Base-by-base conservation (phyloP, 2,888 invertebrate species). In the Lycaena phlaeas region DNA sequence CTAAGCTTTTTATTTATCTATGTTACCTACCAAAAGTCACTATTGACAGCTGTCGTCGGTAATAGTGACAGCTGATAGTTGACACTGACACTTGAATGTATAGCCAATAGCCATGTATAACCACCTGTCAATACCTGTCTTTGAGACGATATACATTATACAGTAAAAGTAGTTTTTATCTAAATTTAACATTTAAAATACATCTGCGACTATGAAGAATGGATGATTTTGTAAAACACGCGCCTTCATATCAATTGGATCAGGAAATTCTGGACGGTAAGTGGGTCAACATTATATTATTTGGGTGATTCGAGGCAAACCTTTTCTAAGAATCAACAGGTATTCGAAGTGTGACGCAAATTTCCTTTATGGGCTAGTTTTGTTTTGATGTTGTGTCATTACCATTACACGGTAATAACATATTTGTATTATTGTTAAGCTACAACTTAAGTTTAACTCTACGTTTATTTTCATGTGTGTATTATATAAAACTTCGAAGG, bases 141-240 rank as follows among this genome's bases (percentile, higher is more conserved):
- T 29, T 39, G 11, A 14, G 22, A 30, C 30, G 14, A 10, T 17
- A 30, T 11, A 15, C 26, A 14, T 14, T 17, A 30, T 11, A 15
- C 26, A 14, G 25, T 39, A 30, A 26, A 28, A 30, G 25, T 39
- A 39, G 26, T 39, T 39, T 39, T 39, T 25, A 31, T 40, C 14
- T 14, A 26, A 10, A 14, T 26, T 40, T 40, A 40, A 25, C 17
- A 14, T 40, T 29, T 31, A 22, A 56, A 62, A 64, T 58, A 64
- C 64, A 53, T 59, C 64, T 60, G 53, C 64, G 77, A 82, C 71
- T 73, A 82, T 84, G 82, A 81, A 84, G 82, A 78, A 84, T 84
- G 84, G 82, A 81, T 73, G 82, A 82, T 73, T 74, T 73, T 64
- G 69, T 62, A 59, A 82, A 77, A 59, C 68, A 78, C 60, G 67